Evolutionary conservation across 2,888 invertebrate genomes (phyloP), one percentile per base, ranked within the genome.

Genomic region (Acanthosepion esculentum): DNA sequence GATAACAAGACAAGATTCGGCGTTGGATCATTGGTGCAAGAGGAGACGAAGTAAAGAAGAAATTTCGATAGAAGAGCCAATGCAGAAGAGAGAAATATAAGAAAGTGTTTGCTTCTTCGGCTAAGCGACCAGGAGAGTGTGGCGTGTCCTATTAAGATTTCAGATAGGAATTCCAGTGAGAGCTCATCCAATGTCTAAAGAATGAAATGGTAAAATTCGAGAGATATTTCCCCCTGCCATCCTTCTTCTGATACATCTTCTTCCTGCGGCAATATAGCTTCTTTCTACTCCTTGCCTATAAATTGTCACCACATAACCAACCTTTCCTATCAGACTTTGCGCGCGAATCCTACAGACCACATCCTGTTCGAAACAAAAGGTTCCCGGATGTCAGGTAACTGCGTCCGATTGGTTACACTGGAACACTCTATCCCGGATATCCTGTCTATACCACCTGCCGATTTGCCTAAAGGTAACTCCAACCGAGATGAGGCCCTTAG

Each of bases 361-460:
- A 78, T 78, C 78, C 78, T 78, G 78, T 78, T 78, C 78, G 78
- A 78, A n/a, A 78, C 78, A 78, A 78, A 78, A 78, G 78, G 78
- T 78, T 78, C 78, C 78, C 78, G 78, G 78, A 78, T 78, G 78
- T 78, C 78, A 78, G 78, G 78, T 78, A 78, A 78, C n/a, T n/a
- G 78, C 78, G 78, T 78, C 78, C 78, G 78, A 78, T 78, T 78
- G 78, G 78, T 78, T 78, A 78, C n/a, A 78, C 78, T 78, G 78
- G 78, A 78, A 78, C 78, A 78, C 78, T 78, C 78, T 18, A 78
- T 78, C 5, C 78, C 78, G 78, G 78, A 78, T 78, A 78, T 78
- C 78, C 78, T 78, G 78, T 78, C 78, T 78, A 78, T 78, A 78
- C 78, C 78, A 78, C 78, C 78, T 78, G 78, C 78, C n/a, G 78